Conservation (phyloP, 2,113 vertebrate species). For the Xerus inauris region DNA sequence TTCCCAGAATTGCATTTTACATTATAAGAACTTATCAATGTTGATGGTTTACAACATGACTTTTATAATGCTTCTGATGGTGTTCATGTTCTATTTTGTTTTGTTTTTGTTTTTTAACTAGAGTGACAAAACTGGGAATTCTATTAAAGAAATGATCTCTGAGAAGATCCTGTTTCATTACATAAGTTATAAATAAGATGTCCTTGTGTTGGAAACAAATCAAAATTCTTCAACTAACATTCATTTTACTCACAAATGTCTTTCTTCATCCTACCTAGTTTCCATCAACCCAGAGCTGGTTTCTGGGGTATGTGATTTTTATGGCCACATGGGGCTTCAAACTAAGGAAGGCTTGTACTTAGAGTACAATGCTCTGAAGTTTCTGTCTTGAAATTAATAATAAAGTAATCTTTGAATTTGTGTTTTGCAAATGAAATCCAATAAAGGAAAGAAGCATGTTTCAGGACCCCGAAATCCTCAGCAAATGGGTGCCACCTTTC, state of each 20-base stretch:
- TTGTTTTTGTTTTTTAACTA: not conserved
- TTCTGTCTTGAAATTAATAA: not conserved
- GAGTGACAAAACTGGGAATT: not conserved
- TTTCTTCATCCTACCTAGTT: not conserved
- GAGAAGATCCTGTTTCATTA: not conserved
- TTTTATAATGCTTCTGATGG: not conserved
- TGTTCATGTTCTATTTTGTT: not conserved
- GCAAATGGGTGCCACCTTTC: not conserved
- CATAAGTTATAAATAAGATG: not conserved
- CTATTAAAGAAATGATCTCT: not conserved
- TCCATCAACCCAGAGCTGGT: not conserved
- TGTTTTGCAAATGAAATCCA: not conserved
- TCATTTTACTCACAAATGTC: not conserved
- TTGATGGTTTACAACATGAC: not conserved
- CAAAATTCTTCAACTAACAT: not conserved
- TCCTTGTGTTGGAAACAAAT: not conserved
- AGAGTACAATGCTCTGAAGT: not conserved
- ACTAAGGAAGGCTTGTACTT: too few species aligned
- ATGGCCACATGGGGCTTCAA: not conserved
- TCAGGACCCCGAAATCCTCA: not conserved
- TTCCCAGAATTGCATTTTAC: not conserved
- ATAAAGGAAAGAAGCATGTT: not conserved
- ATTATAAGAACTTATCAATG: not conserved
- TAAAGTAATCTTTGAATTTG: not conserved
- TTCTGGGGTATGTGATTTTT: not conserved